phyloP scores from a whole-genome alignment of 2,888 invertebrate species.

The Sinopyrophorus schimmeli region DNA sequence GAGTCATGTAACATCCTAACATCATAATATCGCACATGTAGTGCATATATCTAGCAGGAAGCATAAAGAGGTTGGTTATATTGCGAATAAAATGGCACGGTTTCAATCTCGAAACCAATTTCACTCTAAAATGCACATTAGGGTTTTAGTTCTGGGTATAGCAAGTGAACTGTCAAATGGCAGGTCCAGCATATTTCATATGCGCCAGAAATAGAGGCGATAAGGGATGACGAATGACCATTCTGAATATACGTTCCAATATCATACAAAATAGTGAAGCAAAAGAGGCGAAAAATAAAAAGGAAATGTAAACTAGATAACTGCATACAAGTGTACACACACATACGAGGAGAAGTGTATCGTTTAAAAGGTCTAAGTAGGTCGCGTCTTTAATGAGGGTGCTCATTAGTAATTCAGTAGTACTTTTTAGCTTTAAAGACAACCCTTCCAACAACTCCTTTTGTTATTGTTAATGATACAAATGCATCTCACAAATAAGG shows the following conservation, averaged over 20 bases:
- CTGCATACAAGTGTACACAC: background rate
- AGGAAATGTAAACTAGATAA: slow-evolving; percentile 14
- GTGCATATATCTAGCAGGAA: no score
- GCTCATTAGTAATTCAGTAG: slow-evolving; percentile 21
- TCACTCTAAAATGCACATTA: slow-evolving; percentile 25
- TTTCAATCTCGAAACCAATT: slow-evolving; percentile 26
- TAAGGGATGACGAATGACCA: slow-evolving; percentile 27
- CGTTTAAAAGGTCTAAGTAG: slow-evolving; percentile 1
- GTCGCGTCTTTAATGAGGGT: slow-evolving; percentile 14
- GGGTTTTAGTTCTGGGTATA: slow-evolving; percentile 21
- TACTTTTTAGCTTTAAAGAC: no score
- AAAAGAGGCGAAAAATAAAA: no score
- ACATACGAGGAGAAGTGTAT: background rate
- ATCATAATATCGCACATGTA: no score
- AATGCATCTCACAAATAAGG: slow-evolving; percentile 10
- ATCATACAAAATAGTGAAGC: slow-evolving; percentile 10
- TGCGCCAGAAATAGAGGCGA: slow-evolving; percentile 27
- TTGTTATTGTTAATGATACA: slow-evolving; percentile 13
- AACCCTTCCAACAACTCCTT: background rate
- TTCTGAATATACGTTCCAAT: slow-evolving; percentile 24
- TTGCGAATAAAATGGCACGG: slow-evolving; percentile 13
- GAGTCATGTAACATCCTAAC: background rate
- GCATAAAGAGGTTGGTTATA: no score
- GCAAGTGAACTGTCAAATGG: slow-evolving; percentile 30
- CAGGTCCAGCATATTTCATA: slow-evolving; percentile 29